phyloP scores from a whole-genome alignment of 2,888 invertebrate species.

The Hypercompe scribonia region DNA sequence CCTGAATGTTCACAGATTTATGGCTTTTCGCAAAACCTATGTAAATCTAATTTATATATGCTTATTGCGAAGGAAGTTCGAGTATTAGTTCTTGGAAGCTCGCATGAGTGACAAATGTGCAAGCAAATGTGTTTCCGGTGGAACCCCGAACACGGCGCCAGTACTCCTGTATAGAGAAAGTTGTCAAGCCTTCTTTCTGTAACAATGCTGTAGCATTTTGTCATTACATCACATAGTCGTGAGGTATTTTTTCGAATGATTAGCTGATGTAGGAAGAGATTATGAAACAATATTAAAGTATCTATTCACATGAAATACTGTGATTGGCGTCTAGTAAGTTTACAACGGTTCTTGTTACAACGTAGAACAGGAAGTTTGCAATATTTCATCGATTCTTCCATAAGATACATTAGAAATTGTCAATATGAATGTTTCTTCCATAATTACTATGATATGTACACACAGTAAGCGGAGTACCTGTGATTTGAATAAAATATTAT shows the following conservation, averaged over 20 bases:
- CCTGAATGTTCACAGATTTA: conserved; percentile 26
- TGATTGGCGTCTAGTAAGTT: conserved; percentile 35
- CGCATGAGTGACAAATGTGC: conserved; percentile 48
- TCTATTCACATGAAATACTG: conserved; percentile 27
- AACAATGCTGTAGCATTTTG: conserved; percentile 51
- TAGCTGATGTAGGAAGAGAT: conserved; percentile 49
- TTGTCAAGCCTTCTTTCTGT: conserved; percentile 56
- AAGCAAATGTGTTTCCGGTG: conserved; percentile 56
- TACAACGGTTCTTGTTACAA: conserved; percentile 16
- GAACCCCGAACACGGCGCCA: conserved; percentile 29
- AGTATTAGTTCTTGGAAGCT: conserved; percentile 54
- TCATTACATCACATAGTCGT: conserved; percentile 49
- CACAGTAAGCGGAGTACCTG: neutral
- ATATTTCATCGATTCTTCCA: neutral
- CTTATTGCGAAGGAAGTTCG: conserved; percentile 48
- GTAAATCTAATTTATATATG: conserved; percentile 30
- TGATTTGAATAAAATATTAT: neutral
- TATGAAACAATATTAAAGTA: conserved; percentile 38
- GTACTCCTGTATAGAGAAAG: conserved; percentile 58
- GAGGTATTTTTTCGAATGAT: conserved; percentile 47
- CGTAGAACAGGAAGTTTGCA: neutral
- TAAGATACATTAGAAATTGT: neutral
- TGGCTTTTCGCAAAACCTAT: conserved; percentile 33
- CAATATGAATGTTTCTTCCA: neutral
- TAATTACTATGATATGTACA: neutral